These are phyloP conservation scores for Apamea crenata DNA, from an alignment of 2,888 invertebrate species.

Conservation along the genomic window DNA sequence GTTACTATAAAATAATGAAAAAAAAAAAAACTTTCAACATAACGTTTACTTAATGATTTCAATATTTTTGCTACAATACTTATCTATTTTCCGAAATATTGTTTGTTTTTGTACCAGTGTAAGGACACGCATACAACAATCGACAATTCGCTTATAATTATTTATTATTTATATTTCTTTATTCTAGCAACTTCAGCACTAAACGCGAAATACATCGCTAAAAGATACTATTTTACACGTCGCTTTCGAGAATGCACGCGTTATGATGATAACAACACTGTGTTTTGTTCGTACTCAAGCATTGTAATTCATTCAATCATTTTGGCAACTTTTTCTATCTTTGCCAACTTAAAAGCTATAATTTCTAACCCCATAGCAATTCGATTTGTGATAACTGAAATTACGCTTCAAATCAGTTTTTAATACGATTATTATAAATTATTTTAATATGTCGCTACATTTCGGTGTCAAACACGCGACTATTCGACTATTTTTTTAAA, in stretches of 20 bases:
- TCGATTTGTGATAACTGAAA: conserved; percentile 56
- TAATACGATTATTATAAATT: conserved; percentile 16
- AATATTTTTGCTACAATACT: conserved; percentile 68
- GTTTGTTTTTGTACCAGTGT: conserved; percentile 74
- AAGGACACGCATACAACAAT: conserved; percentile 72
- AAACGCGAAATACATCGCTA: conserved; percentile 59
- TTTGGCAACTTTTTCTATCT: conserved; percentile 17
- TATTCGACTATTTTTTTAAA: not conserved
- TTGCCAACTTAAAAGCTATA: conserved; percentile 48
- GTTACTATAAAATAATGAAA: conserved; percentile 80
- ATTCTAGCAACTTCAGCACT: conserved; percentile 71
- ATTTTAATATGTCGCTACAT: conserved; percentile 8
- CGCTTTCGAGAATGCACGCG: conserved; percentile 52
- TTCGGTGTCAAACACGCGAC: conserved; percentile 38
- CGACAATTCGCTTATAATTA: conserved; percentile 69
- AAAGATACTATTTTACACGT: conserved; percentile 68
- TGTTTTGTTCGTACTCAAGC: conserved; percentile 58
- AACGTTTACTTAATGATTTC: conserved; percentile 72
- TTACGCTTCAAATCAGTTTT: conserved; percentile 41
- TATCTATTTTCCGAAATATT: conserved; percentile 69
- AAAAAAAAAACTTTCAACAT: conserved; percentile 76
- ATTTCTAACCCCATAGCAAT: conserved; percentile 40
- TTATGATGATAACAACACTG: conserved; percentile 23
- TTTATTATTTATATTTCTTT: conserved; percentile 70
- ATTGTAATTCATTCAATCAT: not conserved